Evolutionary conservation across 2,888 invertebrate species (phyloP).

Genomic region (Teinopalpus imperialis): DNA sequence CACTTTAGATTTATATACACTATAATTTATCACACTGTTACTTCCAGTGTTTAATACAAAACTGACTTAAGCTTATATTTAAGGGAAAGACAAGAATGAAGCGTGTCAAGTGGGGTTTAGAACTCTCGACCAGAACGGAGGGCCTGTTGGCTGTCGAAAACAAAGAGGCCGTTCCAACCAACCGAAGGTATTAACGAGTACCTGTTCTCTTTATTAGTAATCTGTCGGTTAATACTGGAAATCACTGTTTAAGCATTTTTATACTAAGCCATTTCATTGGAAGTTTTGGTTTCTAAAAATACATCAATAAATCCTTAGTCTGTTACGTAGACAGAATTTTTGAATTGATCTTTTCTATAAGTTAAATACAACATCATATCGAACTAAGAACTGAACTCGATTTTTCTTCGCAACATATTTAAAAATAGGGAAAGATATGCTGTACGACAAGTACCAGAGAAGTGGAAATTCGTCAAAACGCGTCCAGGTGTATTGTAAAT

Average conservation of each 20-base stretch:
- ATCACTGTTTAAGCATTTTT: neutral
- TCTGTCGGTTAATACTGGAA: slow-evolving; percentile 22
- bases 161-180: slow-evolving; percentile 55
- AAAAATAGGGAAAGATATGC: neutral
- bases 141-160: slow-evolving; percentile 69
- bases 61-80: slow-evolving; percentile 65
- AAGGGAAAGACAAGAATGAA: slow-evolving; percentile 74
- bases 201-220: slow-evolving; percentile 35
- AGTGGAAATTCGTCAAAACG: slow-evolving; percentile 23
- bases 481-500: slow-evolving; percentile 56
- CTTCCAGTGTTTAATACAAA: slow-evolving; percentile 13
- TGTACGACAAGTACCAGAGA: neutral
- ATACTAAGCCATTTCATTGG: too few relatives aligned
- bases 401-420: too few relatives aligned
- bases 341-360: too few relatives aligned
- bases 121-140: slow-evolving; percentile 58
- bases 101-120: slow-evolving; percentile 74
- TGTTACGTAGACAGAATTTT: too few relatives aligned
- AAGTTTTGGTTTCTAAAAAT: too few relatives aligned
- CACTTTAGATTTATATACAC: too few relatives aligned
- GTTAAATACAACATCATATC: too few relatives aligned
- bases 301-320: too few relatives aligned
- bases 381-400: too few relatives aligned
- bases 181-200: slow-evolving; percentile 50
- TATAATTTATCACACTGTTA: too few relatives aligned